These are phyloP conservation scores for Odontocolon sp. DNA, from an alignment of 2,888 invertebrate species.

Conservation along the genomic window DNA sequence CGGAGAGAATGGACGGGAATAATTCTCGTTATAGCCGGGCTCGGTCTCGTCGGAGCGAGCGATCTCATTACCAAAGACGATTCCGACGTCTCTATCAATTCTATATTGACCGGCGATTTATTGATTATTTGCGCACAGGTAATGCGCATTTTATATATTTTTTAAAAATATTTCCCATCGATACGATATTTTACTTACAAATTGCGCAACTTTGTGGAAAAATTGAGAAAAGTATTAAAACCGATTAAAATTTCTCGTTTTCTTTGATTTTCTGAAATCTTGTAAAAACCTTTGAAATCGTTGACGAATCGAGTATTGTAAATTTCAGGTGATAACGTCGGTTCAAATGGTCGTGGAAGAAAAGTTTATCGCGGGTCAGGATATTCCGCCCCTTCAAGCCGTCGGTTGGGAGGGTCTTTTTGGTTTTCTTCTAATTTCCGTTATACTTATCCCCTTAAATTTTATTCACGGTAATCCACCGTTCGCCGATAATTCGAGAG, in stretches of 20 bases:
- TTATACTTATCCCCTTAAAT: constrained; percentile 90
- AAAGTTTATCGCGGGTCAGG: constrained; percentile 91
- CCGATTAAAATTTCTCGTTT: too few relatives aligned
- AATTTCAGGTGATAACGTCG: constrained; percentile 87
- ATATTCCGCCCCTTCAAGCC: constrained; percentile 94
- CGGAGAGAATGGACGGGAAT: constrained; percentile 90
- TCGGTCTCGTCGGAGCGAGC: constrained; percentile 88
- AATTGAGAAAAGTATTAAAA: too few relatives aligned
- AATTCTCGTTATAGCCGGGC: constrained; percentile 86
- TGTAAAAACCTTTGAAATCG: too few relatives aligned
- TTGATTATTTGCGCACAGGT: constrained; percentile 88
- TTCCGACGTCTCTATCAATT: constrained; percentile 83
- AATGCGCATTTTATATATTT: constrained; percentile 37
- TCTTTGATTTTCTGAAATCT: too few relatives aligned
- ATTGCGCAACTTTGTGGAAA: too few relatives aligned
- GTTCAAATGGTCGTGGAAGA: constrained; percentile 98
- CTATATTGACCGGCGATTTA: constrained; percentile 91
- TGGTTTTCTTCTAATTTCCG: constrained; percentile 85
- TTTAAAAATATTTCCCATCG: too few relatives aligned
- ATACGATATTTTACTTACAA: too few relatives aligned
- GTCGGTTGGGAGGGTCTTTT: constrained; percentile 97
- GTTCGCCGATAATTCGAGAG: constrained; percentile 88
- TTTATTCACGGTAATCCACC: constrained; percentile 89
- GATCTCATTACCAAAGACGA: constrained; percentile 84
- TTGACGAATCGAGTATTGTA: background rate